A percentile compares a stretch with the other conserved stretches of the same genome.
Conservation (phyloP, 2,797 vertebrate genomes). For the Amphiprion clarkii region DNA sequence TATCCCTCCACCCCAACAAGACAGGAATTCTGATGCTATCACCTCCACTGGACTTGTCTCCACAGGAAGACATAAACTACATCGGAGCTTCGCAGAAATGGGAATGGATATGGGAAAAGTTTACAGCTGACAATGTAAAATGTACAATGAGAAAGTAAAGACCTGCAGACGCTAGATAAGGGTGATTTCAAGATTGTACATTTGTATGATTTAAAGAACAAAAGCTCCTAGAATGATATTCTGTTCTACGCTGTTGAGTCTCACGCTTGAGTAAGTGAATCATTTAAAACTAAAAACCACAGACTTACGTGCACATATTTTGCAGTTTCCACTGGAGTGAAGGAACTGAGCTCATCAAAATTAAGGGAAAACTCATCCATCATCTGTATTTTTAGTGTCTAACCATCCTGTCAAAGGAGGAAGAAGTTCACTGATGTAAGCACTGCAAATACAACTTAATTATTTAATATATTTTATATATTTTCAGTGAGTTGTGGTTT, state of each 20-base stretch:
- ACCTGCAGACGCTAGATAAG: not conserved
- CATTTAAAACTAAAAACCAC: conserved; percentile 32
- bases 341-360: conserved; percentile 16
- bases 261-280: conserved; percentile 13
- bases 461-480: not conserved
- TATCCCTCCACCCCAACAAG: conserved; percentile 50
- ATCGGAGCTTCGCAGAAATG: conserved; percentile 53
- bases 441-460: not conserved
- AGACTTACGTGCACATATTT: conserved; percentile 17
- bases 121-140: conserved; percentile 33
- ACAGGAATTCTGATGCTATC: conserved; percentile 84
- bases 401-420: conserved; percentile 1
- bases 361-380: conserved; percentile 47
- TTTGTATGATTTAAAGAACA: not conserved
- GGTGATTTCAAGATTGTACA: not conserved
- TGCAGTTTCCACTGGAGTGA: conserved; percentile 1
- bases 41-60: conserved; percentile 75
- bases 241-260: conserved; percentile 19
- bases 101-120: conserved; percentile 43
- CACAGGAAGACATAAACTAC: conserved; percentile 82
- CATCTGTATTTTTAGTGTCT: conserved; percentile 59
- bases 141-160: too few relatives aligned
- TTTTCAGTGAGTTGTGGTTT: not conserved
- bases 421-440: not conserved
- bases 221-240: not conserved